Evolutionary conservation across 2,888 invertebrate species (phyloP).

Genomic region (Odontomyia ornata): DNA sequence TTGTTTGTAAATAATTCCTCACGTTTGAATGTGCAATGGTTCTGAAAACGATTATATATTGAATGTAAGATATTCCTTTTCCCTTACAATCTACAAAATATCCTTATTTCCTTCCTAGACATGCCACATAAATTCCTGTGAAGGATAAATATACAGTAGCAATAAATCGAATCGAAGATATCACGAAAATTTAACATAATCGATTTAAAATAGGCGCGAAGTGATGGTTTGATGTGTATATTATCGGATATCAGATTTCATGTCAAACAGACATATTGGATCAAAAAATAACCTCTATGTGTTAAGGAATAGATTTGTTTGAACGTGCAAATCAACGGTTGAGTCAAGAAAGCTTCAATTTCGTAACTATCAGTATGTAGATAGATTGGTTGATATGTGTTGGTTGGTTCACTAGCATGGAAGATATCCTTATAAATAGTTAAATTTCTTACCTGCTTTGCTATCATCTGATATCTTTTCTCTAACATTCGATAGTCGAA

Average conservation of each 20-base stretch:
- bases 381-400: no score
- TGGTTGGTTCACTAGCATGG: no score
- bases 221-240: slow-evolving; percentile 45
- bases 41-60: no score
- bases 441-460: slow-evolving; percentile 33
- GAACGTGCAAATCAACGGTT: not conserved
- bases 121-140: no score
- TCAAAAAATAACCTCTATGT: not conserved
- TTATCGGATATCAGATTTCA: slow-evolving; percentile 46
- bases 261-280: slow-evolving; percentile 43
- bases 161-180: not conserved
- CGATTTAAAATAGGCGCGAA: slow-evolving; percentile 46
- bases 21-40: no score
- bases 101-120: no score
- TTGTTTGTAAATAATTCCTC: no score
- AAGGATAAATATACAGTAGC: no score
- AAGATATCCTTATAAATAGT: no score
- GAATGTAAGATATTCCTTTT: no score
- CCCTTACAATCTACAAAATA: no score
- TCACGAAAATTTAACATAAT: slow-evolving; percentile 37
- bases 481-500: slow-evolving; percentile 32
- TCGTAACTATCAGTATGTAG: no score
- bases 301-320: not conserved
- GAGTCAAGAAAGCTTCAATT: not conserved
- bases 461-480: slow-evolving; percentile 17